Evolutionary conservation across 2,888 invertebrate genomes (phyloP), one percentile per base, ranked within the genome.

Genomic region (Hemithea aestivaria): DNA sequence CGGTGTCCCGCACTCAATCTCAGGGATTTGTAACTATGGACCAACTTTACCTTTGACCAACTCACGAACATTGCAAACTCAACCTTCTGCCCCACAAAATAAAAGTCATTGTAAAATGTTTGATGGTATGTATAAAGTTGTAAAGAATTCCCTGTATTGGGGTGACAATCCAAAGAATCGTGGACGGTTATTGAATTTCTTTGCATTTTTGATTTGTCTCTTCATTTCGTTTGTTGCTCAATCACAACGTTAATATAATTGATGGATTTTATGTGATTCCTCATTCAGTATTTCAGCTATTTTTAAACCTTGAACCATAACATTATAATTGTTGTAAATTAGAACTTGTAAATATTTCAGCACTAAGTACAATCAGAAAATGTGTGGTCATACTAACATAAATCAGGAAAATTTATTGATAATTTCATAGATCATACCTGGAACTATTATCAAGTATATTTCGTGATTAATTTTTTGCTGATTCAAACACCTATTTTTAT

Each of bases 151-250:
- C 60, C 63, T 64, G 59, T 68, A 67, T 69, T 72, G 69, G 79
- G 80, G 81, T 76, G 80, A 81, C 80, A 81, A 78, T 73, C 68
- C 68, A 73, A 74, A 79, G 75, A 82, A 76, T 73, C 69, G 65
- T 52, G 62, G 71, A 73, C 67, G 68, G 71, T 82, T 82, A 82
- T 83, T 82, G 80, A 83, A 82, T 82, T 79, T 82, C 77, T 81
- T 76, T 74, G 71, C 73, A 75, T 75, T 79, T 79, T 82, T 78
- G 68, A 78, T 79, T 80, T 73, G 66, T 71, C 70, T 70, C 60
- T 73, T 72, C 66, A 67, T 74, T 73, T 57, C 53, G 52, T 65
- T 68, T 69, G 66, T 69, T 70, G 62, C 59, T 62, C 62, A 62
- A 62, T 65, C 60, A 59, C 54, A 62, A 66, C 57, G 54, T 55